Percentiles rank a stretch among this genome's conserved stretches.
phyloP scores from a whole-genome alignment of 2,113 vertebrate genomes.

The Mastomys coucha region DNA sequence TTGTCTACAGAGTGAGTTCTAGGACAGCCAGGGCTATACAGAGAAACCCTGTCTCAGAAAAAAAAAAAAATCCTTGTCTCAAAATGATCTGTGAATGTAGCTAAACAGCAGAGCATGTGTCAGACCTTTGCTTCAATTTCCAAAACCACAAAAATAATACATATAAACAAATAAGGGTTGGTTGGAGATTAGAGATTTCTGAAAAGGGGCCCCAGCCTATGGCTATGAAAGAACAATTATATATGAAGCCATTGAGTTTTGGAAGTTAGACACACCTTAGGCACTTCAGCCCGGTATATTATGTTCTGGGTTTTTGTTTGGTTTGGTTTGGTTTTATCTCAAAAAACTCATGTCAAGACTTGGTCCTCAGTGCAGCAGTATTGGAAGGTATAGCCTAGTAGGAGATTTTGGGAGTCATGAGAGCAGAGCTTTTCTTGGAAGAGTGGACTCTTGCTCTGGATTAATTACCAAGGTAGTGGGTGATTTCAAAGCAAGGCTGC shows the following conservation, averaged over 20 bases:
- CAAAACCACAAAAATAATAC: not conserved
- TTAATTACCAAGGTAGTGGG: not conserved
- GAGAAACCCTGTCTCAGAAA: too few species aligned
- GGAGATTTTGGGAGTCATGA: not conserved
- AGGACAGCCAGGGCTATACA: too few species aligned
- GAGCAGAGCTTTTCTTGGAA: not conserved
- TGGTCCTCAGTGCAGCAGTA: not conserved
- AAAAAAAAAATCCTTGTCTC: not conserved
- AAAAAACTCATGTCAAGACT: not conserved
- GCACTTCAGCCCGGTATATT: not conserved
- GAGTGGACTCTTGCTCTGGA: not conserved
- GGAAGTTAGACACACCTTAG: not conserved
- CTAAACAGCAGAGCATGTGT: not conserved
- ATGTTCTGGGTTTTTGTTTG: not conserved
- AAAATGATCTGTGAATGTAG: not conserved
- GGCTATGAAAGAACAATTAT: not conserved
- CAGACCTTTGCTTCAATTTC: not conserved
- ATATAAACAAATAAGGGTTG: not conserved
- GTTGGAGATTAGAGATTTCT: not conserved
- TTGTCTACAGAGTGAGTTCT: too few species aligned
- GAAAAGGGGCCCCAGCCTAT: not conserved
- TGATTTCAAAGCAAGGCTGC: not conserved
- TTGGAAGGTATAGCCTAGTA: not conserved
- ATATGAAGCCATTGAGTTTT: not conserved
- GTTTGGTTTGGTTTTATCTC: not conserved